Evolutionary conservation across 2,797 vertebrate genomes (phyloP).

Genomic region (Tapera naevia): DNA sequence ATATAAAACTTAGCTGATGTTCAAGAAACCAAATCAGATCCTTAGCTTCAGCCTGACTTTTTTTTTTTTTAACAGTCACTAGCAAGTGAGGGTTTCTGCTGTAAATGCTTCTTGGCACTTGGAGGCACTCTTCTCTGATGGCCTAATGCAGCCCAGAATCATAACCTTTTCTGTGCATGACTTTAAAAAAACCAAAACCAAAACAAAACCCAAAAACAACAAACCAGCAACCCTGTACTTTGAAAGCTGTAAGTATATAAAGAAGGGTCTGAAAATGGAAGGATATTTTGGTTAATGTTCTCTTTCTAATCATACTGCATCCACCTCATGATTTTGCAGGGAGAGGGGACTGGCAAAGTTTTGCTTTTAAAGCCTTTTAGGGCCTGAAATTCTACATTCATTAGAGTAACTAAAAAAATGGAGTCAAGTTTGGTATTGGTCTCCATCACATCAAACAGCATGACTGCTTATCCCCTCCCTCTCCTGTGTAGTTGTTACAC

Average conservation of each 20-base stretch:
- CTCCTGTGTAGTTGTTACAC: not conserved
- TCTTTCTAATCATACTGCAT: not conserved
- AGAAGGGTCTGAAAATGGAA: not conserved
- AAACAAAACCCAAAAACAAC: not conserved
- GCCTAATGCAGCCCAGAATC: not conserved
- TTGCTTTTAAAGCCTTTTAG: not conserved
- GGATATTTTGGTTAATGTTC: not conserved
- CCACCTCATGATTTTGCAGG: not conserved
- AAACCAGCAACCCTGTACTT: not conserved
- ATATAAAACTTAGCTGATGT: conserved; percentile 10
- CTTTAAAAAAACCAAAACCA: not conserved
- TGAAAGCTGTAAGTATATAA: not conserved
- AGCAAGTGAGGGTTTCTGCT: not conserved
- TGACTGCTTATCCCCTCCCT: not conserved
- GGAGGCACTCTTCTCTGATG: not conserved
- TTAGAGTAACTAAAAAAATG: not conserved
- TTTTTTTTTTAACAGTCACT: not conserved
- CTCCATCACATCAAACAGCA: not conserved
- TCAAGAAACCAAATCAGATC: not conserved
- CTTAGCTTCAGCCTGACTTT: not conserved
- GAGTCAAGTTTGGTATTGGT: not conserved
- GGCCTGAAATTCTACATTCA: not conserved
- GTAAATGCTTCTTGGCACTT: not conserved
- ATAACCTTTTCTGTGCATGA: not conserved
- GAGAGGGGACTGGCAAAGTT: not conserved